Percentiles rank a stretch among this genome's conserved stretches.
Evolutionary conservation across 35 echinoderm and acorn worm genomes (phyloP).

Genomic region (Anneissia japonica): DNA sequence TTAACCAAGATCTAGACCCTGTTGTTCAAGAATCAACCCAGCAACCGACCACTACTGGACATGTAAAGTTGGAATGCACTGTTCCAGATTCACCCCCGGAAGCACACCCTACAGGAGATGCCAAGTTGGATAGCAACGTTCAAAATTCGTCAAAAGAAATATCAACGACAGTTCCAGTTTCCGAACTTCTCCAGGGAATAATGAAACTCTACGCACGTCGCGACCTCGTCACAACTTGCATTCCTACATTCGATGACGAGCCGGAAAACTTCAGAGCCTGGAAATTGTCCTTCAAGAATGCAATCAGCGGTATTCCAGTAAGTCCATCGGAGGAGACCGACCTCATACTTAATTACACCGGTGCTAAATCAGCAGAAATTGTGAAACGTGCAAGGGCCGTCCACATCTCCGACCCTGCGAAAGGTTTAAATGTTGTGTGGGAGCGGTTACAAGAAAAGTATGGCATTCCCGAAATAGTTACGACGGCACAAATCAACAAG

Average conservation of each 20-base stretch:
- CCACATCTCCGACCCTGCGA: too few relatives aligned
- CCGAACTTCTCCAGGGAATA: not conserved
- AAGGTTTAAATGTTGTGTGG: not conserved
- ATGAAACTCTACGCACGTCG: not conserved
- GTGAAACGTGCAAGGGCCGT: too few relatives aligned
- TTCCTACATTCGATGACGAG: not conserved
- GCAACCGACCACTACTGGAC: not conserved
- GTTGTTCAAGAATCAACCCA: not conserved
- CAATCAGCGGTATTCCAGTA: conserved; percentile 16
- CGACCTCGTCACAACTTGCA: not conserved
- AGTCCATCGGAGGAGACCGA: conserved; percentile 33
- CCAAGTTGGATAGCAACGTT: too few relatives aligned
- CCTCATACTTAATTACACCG: conserved; percentile 13
- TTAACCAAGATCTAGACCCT: too few relatives aligned
- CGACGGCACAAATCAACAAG: not conserved
- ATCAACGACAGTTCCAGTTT: too few relatives aligned
- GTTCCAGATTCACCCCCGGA: too few relatives aligned
- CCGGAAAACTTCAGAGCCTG: conserved; percentile 33
- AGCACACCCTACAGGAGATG: too few relatives aligned
- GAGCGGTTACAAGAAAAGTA: not conserved
- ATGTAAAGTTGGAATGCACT: too few relatives aligned
- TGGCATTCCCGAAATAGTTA: not conserved
- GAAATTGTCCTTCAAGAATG: conserved; percentile 31
- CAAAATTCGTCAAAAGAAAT: too few relatives aligned
- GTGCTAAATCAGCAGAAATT: too few relatives aligned